Evolutionary conservation across 2,888 invertebrate species (phyloP).

Genomic region (Drosophila algonquin): DNA sequence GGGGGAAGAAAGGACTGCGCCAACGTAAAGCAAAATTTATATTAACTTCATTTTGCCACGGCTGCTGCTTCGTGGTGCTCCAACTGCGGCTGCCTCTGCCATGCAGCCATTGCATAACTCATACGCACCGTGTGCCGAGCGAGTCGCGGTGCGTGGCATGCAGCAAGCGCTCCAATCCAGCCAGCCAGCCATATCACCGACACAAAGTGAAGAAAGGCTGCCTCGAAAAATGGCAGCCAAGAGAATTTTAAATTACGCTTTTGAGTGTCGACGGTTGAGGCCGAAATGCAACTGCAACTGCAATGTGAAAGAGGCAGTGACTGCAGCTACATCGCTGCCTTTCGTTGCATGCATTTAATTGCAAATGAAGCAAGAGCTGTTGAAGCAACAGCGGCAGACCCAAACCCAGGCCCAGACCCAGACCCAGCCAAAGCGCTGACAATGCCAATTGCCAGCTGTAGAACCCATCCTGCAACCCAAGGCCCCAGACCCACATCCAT

Average conservation of each 20-base stretch:
- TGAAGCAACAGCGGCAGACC: slow-evolving; percentile 21
- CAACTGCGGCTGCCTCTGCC: slow-evolving; percentile 40
- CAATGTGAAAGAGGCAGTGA: slow-evolving; percentile 12
- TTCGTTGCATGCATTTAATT: slow-evolving; percentile 69
- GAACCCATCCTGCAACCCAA: slow-evolving; percentile 41
- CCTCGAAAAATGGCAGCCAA: slow-evolving; percentile 69
- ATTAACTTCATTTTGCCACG: slow-evolving; percentile 70
- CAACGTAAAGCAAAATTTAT: slow-evolving; percentile 71
- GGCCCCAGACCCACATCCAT: slow-evolving; percentile 4
- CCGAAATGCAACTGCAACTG: slow-evolving; percentile 66
- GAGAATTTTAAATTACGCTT: slow-evolving; percentile 78
- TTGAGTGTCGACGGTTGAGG: slow-evolving; percentile 71
- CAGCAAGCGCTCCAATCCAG: slow-evolving; percentile 14
- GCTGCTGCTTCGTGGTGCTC: slow-evolving; percentile 7
- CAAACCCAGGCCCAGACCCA: slow-evolving; percentile 17
- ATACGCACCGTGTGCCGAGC: slow-evolving; percentile 69
- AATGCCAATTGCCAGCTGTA: slow-evolving; percentile 53
- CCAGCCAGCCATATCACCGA: slow-evolving; percentile 63
- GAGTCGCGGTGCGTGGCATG: slow-evolving; percentile 51
- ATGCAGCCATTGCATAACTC: slow-evolving; percentile 71
- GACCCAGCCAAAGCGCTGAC: slow-evolving; percentile 50
- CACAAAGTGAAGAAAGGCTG: slow-evolving; percentile 60
- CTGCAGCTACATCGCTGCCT: slow-evolving; percentile 16
- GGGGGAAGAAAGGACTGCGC: slow-evolving; percentile 24
- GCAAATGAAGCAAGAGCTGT: slow-evolving; percentile 68